Conservation (phyloP, 2,888 invertebrate species). For the Pycnomerus fuliginosus region DNA sequence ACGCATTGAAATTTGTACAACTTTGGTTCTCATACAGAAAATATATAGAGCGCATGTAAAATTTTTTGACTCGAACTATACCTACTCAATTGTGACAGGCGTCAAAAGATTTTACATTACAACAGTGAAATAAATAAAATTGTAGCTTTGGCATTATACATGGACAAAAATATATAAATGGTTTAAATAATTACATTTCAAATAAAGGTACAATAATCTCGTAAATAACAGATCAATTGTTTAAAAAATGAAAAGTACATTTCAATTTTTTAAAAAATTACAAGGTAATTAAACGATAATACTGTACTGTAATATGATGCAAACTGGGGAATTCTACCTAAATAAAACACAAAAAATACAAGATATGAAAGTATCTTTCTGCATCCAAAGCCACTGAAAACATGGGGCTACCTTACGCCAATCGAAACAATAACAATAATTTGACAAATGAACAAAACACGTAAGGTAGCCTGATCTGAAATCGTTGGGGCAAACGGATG, state of each 20-base stretch:
- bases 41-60: constrained; percentile 35
- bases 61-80: constrained; percentile 42
- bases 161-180: constrained; percentile 25
- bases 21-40: constrained; percentile 42
- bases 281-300: constrained; percentile 12
- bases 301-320: constrained; percentile 20
- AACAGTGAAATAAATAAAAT: constrained; percentile 32
- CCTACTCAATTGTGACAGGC: constrained; percentile 16
- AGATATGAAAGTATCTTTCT: constrained; percentile 42
- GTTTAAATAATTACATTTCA: constrained; percentile 27
- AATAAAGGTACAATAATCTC: constrained; percentile 3
- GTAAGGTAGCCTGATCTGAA: constrained; percentile 43
- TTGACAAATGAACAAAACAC: constrained; percentile 13
- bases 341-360: constrained; percentile 48
- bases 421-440: constrained; percentile 12
- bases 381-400: constrained; percentile 43
- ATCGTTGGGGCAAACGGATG: constrained; percentile 47
- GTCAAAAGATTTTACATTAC: constrained; percentile 52
- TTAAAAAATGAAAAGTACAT: constrained; percentile 17
- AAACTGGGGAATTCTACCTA: constrained; percentile 42
- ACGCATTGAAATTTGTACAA: constrained; percentile 44
- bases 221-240: not conserved
- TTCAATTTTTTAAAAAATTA: constrained; percentile 25
- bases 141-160: constrained; percentile 26
- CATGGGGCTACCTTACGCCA: constrained; percentile 36